phyloP scores from a whole-genome alignment of 1,140 invertebrate species.

The Muscidifurax raptorellus region DNA sequence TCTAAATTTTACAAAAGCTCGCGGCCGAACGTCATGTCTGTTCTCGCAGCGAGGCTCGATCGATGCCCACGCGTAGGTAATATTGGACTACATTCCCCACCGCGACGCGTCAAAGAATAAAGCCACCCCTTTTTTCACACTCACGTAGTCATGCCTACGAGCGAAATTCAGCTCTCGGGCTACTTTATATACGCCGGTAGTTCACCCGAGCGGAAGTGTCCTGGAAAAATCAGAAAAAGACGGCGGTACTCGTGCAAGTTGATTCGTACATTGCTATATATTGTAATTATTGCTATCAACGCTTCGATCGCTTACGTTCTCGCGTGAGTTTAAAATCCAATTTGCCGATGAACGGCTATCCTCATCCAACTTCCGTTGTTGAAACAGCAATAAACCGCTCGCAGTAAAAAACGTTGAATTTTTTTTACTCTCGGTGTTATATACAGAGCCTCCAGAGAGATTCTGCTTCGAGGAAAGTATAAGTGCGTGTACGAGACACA shows the following conservation, averaged over 20 bases:
- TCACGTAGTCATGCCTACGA: not conserved
- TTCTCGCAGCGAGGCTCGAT: not conserved
- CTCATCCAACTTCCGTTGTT: constrained; percentile 1
- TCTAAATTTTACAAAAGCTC: not conserved
- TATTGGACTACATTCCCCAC: not conserved
- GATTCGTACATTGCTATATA: not conserved
- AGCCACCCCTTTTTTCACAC: not conserved
- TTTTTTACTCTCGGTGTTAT: not conserved
- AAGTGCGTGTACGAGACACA: not conserved
- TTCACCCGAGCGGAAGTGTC: not conserved
- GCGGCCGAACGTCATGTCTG: not conserved
- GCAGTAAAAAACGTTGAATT: not conserved
- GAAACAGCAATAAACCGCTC: not conserved
- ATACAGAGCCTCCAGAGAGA: not conserved
- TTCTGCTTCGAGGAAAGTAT: not conserved
- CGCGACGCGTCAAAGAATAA: not conserved
- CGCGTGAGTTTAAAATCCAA: not conserved
- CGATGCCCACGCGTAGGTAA: not conserved
- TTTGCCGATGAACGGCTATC: not conserved
- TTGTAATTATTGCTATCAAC: not conserved
- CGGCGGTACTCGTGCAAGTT: not conserved
- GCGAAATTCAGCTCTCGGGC: not conserved
- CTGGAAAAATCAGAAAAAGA: not conserved
- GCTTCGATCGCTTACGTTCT: not conserved
- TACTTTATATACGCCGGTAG: not conserved